Evolutionary conservation across 2,888 invertebrate genomes (phyloP).

Genomic region (Bombylius discolor): DNA sequence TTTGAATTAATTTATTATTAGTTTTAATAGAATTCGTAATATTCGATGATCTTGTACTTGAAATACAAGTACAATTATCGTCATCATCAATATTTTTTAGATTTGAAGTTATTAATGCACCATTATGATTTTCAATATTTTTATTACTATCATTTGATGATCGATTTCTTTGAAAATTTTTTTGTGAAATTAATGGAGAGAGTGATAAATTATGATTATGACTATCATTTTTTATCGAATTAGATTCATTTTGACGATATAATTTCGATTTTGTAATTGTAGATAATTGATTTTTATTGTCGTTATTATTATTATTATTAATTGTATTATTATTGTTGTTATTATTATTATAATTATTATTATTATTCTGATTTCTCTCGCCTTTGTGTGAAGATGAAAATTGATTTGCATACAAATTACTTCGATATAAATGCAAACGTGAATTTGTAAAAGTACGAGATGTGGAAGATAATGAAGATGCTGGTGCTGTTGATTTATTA

Average conservation of each 20-base stretch:
- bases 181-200: conserved; percentile 15
- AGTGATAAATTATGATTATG: conserved; percentile 9
- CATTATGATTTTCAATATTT: background rate
- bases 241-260: conserved; percentile 31
- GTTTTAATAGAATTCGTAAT: background rate
- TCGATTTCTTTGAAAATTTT: conserved; percentile 21
- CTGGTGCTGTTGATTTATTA: conserved; percentile 3
- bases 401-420: conserved; percentile 11
- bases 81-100: background rate
- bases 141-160: conserved; percentile 13
- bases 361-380: no score
- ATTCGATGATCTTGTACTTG: background rate
- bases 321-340: background rate
- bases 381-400: background rate
- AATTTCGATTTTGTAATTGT: conserved; percentile 20
- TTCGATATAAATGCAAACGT: conserved; percentile 31
- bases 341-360: background rate
- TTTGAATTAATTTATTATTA: background rate
- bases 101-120: background rate
- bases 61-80: background rate
- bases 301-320: background rate
- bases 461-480: conserved; percentile 14
- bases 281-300: no score
- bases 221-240: conserved; percentile 6
- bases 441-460: conserved; percentile 18